A percentile compares a stretch with the other conserved stretches of the same genome.
These are phyloP conservation scores for Hirudinaria manillensis DNA, from an alignment of 2,888 invertebrate species.

Conservation along the genomic window DNA sequence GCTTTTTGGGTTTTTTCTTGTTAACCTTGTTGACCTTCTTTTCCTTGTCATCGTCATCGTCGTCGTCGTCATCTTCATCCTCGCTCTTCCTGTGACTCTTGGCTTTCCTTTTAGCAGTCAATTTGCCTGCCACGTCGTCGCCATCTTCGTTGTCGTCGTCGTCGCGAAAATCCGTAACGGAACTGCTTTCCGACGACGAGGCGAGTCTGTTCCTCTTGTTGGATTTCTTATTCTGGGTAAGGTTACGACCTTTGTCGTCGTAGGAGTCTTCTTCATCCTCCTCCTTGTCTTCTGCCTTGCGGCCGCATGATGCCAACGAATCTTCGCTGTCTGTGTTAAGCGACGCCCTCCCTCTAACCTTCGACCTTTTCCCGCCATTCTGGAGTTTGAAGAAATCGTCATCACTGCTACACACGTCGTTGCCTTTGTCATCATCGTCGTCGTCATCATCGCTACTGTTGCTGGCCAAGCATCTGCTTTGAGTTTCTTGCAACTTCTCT, in stretches of 20 bases:
- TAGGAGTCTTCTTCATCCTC: not conserved
- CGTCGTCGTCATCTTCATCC: slow-evolving; percentile 15
- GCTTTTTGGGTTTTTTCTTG: slow-evolving; percentile 15
- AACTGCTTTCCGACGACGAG: not conserved
- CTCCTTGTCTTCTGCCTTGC: not conserved
- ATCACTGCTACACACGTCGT: no score
- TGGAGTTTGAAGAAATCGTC: no score
- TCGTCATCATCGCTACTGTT: no score
- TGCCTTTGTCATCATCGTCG: no score
- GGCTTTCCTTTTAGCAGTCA: not conserved
- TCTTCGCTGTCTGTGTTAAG: no score
- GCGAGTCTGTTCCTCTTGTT: not conserved
- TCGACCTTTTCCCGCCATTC: no score
- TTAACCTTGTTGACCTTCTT: slow-evolving; percentile 62
- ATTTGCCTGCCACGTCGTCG: not conserved
- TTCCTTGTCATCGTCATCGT: slow-evolving; percentile 20
- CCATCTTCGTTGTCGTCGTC: not conserved
- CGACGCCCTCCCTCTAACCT: no score
- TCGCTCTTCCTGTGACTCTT: not conserved
- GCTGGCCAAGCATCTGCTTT: no score
- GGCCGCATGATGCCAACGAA: no score
- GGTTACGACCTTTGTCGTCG: not conserved
- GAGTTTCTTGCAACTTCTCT: no score
- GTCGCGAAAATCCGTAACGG: not conserved
- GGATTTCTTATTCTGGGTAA: not conserved